Evolutionary conservation across 2,888 invertebrate species (phyloP), one percentile per base, ranked within the genome.

Genomic region (Mermis nigrescens): DNA sequence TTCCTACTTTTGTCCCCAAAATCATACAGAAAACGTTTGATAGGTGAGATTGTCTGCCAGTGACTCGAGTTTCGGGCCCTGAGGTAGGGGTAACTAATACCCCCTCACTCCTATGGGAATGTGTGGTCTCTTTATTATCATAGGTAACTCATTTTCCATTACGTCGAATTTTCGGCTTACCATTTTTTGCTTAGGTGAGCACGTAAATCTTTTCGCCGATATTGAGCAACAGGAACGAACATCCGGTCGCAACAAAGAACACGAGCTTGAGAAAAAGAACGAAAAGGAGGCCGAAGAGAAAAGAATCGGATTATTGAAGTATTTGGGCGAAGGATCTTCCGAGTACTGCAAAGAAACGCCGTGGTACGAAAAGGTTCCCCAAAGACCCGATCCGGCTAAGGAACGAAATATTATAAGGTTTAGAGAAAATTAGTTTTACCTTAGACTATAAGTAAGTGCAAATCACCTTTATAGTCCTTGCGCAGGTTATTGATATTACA

Each of bases 241-340:
- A 24, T 57, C 55, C 31, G 61, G 61, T 31, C n/a, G 80, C 1
- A 94, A 95, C 71, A 82, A 80, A 67, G 91, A 92, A 57, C 84
- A 89, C 73, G 88, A 89, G 67, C 81, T 81, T 63, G 95, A 95
- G 70, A 80, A 84, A 64, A 89, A 86, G 73, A 83, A 84, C 59
- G 91, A 92, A 72, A 82, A 84, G 71, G 92, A 95, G 73, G 88
- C 90, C 68, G 92, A 91, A 78, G 95, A 98, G 73, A 94, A 92
- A 72, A 86, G 89, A 76, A 89, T 98, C 70, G 95, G 98, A 0
- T 86, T 91, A 68, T 78, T 95, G 46, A 92, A 90, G 2, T 94
- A 92, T 76, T 79, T 95, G 58, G 95, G 92, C 0, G 92, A 95
- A 46, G 68, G 64, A 38, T 67, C 68, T 46, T 66, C 66, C 31